phyloP scores from a whole-genome alignment of 2,888 invertebrate genomes.

The Panorpa germanica region DNA sequence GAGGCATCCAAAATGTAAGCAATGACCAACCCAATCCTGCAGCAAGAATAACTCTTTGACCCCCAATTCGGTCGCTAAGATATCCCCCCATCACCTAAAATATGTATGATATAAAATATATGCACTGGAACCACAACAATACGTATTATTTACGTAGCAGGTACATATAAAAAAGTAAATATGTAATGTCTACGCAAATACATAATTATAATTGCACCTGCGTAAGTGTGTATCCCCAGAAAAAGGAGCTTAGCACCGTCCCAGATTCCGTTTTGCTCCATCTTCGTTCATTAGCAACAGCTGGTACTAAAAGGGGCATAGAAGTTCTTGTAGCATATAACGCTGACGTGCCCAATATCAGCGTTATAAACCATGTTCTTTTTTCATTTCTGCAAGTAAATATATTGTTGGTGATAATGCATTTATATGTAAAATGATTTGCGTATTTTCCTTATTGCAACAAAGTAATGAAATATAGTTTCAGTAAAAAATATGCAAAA shows the following conservation, averaged over 20 bases:
- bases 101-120: no score
- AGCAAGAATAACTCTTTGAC: constrained; percentile 39
- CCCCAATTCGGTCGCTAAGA: constrained; percentile 38
- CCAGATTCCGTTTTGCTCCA: constrained; percentile 53
- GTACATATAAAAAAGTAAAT: constrained; percentile 4
- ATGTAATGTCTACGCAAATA: not conserved
- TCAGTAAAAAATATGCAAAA: no score
- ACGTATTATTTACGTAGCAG: no score
- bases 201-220: constrained; percentile 21
- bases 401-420: constrained; percentile 1
- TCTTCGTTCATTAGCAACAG: constrained; percentile 38
- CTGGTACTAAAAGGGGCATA: constrained; percentile 41
- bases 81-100: constrained; percentile 29
- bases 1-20: constrained; percentile 33
- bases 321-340: constrained; percentile 45
- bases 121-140: no score
- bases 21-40: constrained; percentile 38
- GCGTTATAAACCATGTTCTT: constrained; percentile 33
- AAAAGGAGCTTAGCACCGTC: constrained; percentile 48
- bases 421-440: not conserved
- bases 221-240: constrained; percentile 55
- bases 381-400: constrained; percentile 26
- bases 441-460: no score
- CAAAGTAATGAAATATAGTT: no score
- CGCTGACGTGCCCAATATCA: constrained; percentile 42